Percentiles rank a stretch among this genome's conserved stretches.
Conservation (phyloP, 2,888 invertebrate genomes). For the Phortica okadai region DNA sequence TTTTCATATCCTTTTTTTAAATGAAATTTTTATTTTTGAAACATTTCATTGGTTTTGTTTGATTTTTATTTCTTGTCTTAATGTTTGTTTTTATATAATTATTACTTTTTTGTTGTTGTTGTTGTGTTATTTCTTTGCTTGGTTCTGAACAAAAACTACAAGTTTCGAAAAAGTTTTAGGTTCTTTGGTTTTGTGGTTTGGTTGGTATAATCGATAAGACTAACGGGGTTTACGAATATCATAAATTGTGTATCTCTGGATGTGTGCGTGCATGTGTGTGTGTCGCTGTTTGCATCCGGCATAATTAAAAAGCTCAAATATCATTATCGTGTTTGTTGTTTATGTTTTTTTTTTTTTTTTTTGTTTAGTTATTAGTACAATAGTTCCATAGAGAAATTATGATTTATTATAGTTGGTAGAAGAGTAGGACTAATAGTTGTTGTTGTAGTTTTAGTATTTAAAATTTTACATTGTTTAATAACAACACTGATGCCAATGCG, state of each 20-base stretch:
- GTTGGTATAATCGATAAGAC: neutral
- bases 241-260: neutral
- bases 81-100: neutral
- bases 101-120: neutral
- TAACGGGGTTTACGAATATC: neutral
- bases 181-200: neutral
- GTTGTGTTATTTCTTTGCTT: slow-evolving; percentile 1
- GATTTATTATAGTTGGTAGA: slow-evolving; percentile 13
- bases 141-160: slow-evolving; percentile 23
- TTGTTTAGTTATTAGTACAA: slow-evolving; percentile 1
- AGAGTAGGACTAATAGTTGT: slow-evolving; percentile 19
- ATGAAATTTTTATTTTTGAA: slow-evolving; percentile 28
- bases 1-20: slow-evolving; percentile 7
- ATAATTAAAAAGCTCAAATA: slow-evolving; percentile 26
- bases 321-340: neutral
- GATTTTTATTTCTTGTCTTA: neutral
- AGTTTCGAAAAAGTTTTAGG: neutral
- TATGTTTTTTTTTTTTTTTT: neutral
- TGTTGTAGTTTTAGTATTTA: slow-evolving; percentile 6
- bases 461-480: slow-evolving; percentile 7
- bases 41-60: slow-evolving; percentile 25
- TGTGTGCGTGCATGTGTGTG: neutral
- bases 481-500: neutral
- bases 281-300: slow-evolving; percentile 1
- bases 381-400: slow-evolving; percentile 26